Base-by-base conservation (phyloP, 2,888 invertebrate genomes). In the Pecten maximus region DNA sequence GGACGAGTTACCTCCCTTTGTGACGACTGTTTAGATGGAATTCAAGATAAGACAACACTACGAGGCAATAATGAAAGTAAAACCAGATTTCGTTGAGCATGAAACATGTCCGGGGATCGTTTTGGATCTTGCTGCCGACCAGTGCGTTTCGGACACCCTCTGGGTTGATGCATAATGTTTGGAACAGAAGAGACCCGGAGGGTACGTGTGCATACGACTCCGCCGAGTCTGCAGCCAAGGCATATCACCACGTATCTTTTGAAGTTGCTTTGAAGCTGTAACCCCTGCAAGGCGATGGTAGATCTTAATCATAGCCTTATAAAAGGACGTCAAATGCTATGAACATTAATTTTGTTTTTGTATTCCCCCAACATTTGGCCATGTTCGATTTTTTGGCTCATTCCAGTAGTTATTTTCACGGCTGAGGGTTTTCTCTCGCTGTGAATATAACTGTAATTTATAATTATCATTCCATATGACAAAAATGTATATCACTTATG, bases 131-230 rank as follows among this genome's bases (percentile, higher is more conserved):
- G 74, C 35, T 74, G 35, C 35, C 35, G 74, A 74, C 28, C 74
- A 74, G 74, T 10, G 74, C 74, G 74, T 74, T 74, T 74, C 74
- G 74, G 74, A 74, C 74, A 74, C 74, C 74, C 74, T 74, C 74
- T 10, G 74, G 74, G 74, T 74, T 74, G 6, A 74, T 74, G 35
- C 10, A 74, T 15, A 74, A 74, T 35, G 35, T 74, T 74, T 23
- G 74, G 74, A 74, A 74, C 74, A 74, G 74, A 74, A 35, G 74
- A 35, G 74, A 74, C 74, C 74, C 74, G 35, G 74, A 74, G 74
- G 28, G 74, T 28, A 8, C 10, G 74, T 74, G 74, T 74, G 74
- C 74, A 74, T 35, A 28, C 23, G 74, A 28, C 74, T 74, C 74
- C 74, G 10, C 35, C 8, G 74, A 74, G 74, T 74, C 74, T 74